phyloP scores from a whole-genome alignment of 1,140 invertebrate species.

The Drosophila burlai region DNA sequence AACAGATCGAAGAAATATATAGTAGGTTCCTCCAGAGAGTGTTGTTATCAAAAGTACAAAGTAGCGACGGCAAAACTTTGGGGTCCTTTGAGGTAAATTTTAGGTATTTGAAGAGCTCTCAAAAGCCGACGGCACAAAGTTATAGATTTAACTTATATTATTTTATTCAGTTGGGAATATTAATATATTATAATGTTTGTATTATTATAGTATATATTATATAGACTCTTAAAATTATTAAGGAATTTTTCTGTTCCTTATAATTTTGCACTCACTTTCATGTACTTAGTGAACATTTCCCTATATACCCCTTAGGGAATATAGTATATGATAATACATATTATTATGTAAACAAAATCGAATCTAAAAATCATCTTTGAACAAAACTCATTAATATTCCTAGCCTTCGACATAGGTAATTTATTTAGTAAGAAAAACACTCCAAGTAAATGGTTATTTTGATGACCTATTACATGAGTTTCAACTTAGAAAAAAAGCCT shows the following conservation, averaged over 20 bases:
- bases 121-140: slow-evolving; percentile 26
- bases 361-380: neutral
- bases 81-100: neutral
- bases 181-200: too few relatives aligned
- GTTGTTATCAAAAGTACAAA: slow-evolving; percentile 14
- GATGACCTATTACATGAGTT: too few relatives aligned
- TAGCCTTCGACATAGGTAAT: neutral
- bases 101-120: neutral
- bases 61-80: slow-evolving; percentile 25
- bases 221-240: too few relatives aligned
- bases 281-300: neutral
- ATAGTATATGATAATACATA: neutral
- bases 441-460: neutral
- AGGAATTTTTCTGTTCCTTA: neutral
- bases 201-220: too few relatives aligned
- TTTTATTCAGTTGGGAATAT: neutral
- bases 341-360: neutral
- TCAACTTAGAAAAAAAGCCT: neutral
- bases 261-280: neutral
- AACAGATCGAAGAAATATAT: neutral
- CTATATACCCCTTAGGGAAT: too few relatives aligned
- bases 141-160: neutral
- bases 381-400: neutral
- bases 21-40: slow-evolving; percentile 6
- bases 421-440: neutral